Evolutionary conservation across 2,888 invertebrate genomes (phyloP), one percentile per base, ranked within the genome.

Genomic region (Falcaria lacertinaria): DNA sequence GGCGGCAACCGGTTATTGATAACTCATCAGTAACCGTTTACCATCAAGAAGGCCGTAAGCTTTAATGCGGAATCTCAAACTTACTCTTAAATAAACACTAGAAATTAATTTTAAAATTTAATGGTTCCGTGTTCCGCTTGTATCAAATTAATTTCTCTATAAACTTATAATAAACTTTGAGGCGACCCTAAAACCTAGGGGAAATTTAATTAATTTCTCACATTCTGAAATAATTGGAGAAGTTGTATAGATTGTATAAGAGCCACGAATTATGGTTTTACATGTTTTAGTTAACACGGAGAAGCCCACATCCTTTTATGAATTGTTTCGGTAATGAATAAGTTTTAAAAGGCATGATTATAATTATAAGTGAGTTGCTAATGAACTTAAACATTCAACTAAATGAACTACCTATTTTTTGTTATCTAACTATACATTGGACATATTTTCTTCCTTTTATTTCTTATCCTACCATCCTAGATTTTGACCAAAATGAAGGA

Each of bases 161-260:
- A 36, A 25, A 34, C 41, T 46, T 42, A 34, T 46, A 46, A 48
- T 47, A 42, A 56, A 53, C 41, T 56, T 47, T 34, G 43, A 42
- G 42, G 41, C 48, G 36, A 43, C 37, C 43, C 44, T 43, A 42
- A 54, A 61, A 60, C 54, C 52, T n/a, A 52, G 51, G 48, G 46
- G 52, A 56, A 61, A 60, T 60, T 69, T 64, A 66, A 66, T 66
- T 61, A 66, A 59, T 43, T 58, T 55, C 43, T 44, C 49, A 56
- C 48, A 54, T 55, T 58, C 43, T 48, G 47, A 50, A 59, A 62
- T 60, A 68, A 66, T 66, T 59, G 57, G 42, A 25, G 15, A 66
- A 62, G 51, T 64, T 61, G 39, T 34, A 44, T 46, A 35, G 50
- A 60, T 53, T 50, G 47, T 58, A 45, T 53, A 52, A 50, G 54